phyloP scores from a whole-genome alignment of 2,113 vertebrate species.

The Nothobranchius furzeri region DNA sequence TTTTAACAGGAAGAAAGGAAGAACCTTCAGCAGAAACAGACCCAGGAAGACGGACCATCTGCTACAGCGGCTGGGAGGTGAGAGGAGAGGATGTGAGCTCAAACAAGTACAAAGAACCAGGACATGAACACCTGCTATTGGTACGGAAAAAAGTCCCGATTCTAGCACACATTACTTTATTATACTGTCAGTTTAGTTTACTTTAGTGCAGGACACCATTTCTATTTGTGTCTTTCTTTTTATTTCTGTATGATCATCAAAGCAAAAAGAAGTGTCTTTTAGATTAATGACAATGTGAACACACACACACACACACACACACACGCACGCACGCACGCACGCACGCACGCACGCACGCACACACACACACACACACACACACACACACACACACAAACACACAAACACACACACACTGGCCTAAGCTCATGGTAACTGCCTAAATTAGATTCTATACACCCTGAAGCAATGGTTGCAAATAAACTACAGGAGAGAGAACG shows the following conservation, averaged over 20 bases:
- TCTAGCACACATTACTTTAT: too few relatives aligned
- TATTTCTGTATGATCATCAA: not conserved
- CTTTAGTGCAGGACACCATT: not conserved
- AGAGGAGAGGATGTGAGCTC: too few relatives aligned
- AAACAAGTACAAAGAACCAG: too few relatives aligned
- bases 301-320: not conserved
- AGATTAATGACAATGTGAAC: conserved; percentile 8
- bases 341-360: not conserved
- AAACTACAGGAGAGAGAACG: conserved; percentile 30
- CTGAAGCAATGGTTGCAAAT: conserved; percentile 34
- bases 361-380: conserved; percentile 4
- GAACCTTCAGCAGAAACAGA: too few relatives aligned
- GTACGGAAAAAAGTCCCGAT: too few relatives aligned
- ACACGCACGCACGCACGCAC: not conserved
- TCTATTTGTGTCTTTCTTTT: not conserved
- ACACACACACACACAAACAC: not conserved
- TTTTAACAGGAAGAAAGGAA: too few relatives aligned
- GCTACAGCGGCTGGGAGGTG: too few relatives aligned
- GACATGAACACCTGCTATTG: too few relatives aligned
- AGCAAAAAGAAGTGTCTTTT: not conserved
- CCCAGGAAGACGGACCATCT: too few relatives aligned
- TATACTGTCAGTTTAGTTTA: not conserved
- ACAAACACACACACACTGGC: conserved; percentile 22
- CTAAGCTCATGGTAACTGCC: conserved; percentile 54
- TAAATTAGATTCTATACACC: conserved; percentile 59